Evolutionary conservation across 2,113 vertebrate genomes (phyloP).

Genomic region (Sturnus vulgaris): DNA sequence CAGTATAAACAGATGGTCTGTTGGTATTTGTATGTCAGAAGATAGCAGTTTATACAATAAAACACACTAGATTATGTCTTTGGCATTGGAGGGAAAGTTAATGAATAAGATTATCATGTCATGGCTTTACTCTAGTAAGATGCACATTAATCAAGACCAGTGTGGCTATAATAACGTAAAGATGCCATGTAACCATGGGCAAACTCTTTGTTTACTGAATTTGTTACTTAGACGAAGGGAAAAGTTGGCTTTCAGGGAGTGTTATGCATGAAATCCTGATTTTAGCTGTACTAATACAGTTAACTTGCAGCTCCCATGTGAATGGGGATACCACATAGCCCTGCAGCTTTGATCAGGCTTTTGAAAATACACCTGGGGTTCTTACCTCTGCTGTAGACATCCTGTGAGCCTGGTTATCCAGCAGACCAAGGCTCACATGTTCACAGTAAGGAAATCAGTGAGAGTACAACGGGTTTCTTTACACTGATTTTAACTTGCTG

Average conservation of each 20-base stretch:
- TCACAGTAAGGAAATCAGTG: background rate
- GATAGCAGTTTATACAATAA: background rate
- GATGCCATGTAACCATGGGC: background rate
- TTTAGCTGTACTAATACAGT: background rate
- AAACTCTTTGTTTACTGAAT: background rate
- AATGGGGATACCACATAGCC: background rate
- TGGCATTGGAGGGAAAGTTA: background rate
- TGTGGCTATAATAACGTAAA: background rate
- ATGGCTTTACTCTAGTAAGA: background rate
- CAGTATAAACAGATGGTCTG: background rate
- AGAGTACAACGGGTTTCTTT: background rate
- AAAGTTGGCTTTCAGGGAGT: background rate
- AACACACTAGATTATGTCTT: background rate
- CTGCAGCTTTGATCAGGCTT: background rate
- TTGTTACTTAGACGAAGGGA: background rate
- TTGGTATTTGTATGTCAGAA: conserved; percentile 1
- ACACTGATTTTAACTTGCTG: background rate
- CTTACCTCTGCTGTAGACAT: background rate
- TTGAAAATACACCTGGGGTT: background rate
- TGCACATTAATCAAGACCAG: background rate
- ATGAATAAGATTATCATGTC: background rate
- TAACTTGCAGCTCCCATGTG: background rate
- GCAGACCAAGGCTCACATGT: background rate
- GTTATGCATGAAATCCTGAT: background rate
- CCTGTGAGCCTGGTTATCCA: background rate